phyloP scores from a whole-genome alignment of 2,888 invertebrate genomes.

The Neria commutata region DNA sequence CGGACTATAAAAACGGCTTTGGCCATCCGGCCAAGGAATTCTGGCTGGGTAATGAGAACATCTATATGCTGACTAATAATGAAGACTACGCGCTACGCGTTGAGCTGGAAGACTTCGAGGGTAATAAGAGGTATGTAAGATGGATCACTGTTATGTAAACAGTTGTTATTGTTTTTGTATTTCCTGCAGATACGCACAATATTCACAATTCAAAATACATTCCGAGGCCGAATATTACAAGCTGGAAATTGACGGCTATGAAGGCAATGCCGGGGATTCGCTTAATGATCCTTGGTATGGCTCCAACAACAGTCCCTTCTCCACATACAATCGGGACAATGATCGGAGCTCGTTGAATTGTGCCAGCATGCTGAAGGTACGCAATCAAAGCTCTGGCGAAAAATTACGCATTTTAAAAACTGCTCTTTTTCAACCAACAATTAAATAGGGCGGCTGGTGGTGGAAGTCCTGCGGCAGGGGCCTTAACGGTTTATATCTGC shows the following conservation, averaged over 20 bases:
- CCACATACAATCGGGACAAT: slow-evolving; percentile 91
- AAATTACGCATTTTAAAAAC: not conserved
- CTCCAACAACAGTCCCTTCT: slow-evolving; percentile 91
- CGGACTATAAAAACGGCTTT: slow-evolving; percentile 91
- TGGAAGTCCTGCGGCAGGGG: slow-evolving; percentile 93
- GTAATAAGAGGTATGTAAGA: slow-evolving; percentile 79
- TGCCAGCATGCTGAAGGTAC: slow-evolving; percentile 86
- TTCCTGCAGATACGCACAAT: slow-evolving; percentile 78
- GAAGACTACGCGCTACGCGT: slow-evolving; percentile 87
- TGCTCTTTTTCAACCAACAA: not conserved
- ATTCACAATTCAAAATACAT: slow-evolving; percentile 90
- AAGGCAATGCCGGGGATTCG: slow-evolving; percentile 89
- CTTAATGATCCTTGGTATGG: slow-evolving; percentile 94
- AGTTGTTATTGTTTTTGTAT: slow-evolving; percentile 2
- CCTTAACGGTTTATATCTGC: slow-evolving; percentile 85
- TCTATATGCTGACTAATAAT: slow-evolving; percentile 90
- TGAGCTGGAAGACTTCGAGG: slow-evolving; percentile 91
- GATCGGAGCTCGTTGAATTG: slow-evolving; percentile 90
- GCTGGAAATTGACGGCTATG: slow-evolving; percentile 89
- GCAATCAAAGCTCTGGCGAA: not conserved
- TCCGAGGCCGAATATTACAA: slow-evolving; percentile 92
- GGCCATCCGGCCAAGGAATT: slow-evolving; percentile 89
- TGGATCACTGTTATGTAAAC: not conserved
- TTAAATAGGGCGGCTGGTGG: slow-evolving; percentile 82
- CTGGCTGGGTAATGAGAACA: slow-evolving; percentile 93